These are phyloP conservation scores for Epinephelus coioides DNA, from an alignment of 2,797 vertebrate genomes.

Conservation along the genomic window DNA sequence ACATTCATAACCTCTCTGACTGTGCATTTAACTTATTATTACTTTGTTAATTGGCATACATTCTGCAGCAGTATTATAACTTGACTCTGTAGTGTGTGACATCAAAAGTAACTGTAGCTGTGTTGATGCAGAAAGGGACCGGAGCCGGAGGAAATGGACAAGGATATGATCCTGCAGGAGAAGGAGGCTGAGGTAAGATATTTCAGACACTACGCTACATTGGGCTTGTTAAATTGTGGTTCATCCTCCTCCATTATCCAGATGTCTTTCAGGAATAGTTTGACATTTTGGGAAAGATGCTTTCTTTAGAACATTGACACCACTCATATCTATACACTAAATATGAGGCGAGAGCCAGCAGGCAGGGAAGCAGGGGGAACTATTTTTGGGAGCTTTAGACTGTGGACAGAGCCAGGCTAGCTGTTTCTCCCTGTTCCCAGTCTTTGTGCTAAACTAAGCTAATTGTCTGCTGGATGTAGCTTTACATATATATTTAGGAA, in stretches of 20 bases:
- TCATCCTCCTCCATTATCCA: too few relatives aligned
- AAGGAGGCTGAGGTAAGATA: slow-evolving; percentile 96
- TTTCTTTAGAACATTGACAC: too few relatives aligned
- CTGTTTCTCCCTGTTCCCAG: background rate
- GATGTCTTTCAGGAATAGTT: too few relatives aligned
- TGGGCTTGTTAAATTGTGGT: too few relatives aligned
- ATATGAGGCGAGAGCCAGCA: too few relatives aligned
- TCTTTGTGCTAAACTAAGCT: background rate
- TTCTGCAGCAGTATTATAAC: slow-evolving; percentile 9
- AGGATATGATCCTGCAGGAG: slow-evolving; percentile 97
- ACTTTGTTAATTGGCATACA: background rate
- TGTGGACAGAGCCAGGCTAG: background rate
- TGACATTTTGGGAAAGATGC: too few relatives aligned
- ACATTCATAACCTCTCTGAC: slow-evolving; percentile 23
- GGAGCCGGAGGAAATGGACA: slow-evolving; percentile 96
- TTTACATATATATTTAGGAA: background rate
- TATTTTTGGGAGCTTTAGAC: background rate
- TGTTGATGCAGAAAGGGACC: slow-evolving; percentile 89
- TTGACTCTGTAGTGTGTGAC: background rate
- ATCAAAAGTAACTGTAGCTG: slow-evolving; percentile 39
- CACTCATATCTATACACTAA: too few relatives aligned
- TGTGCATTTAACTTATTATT: slow-evolving; percentile 9
- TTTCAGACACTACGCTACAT: background rate
- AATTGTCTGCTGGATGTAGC: background rate
- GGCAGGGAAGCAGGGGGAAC: background rate